A percentile compares a stretch with the other conserved stretches of the same genome.
phyloP scores from a whole-genome alignment of 2,888 invertebrate species.

The Hirtodrosophila duncani region DNA sequence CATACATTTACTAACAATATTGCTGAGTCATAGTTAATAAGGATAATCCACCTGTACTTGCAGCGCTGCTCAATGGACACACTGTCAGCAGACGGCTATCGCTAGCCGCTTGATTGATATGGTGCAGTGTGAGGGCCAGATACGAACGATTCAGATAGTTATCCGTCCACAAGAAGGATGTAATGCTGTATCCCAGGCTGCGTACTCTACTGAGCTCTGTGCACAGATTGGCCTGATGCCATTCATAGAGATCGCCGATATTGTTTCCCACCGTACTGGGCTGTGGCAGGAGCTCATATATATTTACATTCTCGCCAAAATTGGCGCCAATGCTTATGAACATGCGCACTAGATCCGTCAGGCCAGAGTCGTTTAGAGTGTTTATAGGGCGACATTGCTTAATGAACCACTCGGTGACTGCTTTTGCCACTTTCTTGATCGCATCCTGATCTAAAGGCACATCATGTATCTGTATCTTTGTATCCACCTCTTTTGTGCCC shows the following conservation, averaged over 20 bases:
- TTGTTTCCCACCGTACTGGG: neutral
- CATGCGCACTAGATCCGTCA: constrained; percentile 1
- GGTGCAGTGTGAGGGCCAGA: constrained; percentile 1
- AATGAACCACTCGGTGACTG: constrained; percentile 2
- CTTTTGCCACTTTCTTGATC: constrained; percentile 2
- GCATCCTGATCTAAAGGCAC: constrained; percentile 4
- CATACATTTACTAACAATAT: too few species aligned
- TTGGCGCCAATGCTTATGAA: constrained; percentile 4
- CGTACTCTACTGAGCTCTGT: neutral
- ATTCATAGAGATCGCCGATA: constrained; percentile 3
- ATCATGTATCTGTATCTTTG: neutral
- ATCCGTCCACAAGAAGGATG: neutral
- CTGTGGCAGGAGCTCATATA: neutral
- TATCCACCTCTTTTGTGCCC: constrained; percentile 1
- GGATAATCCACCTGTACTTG: neutral
- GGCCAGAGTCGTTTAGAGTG: constrained; percentile 1
- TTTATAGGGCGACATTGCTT: constrained; percentile 1
- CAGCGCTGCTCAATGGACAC: neutral
- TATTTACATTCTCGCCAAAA: constrained; percentile 7
- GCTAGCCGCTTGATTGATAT: neutral
- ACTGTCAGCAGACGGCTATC: neutral
- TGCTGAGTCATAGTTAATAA: neutral
- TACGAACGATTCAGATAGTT: neutral
- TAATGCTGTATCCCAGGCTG: constrained; percentile 3
- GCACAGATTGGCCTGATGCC: neutral